Percentiles rank a stretch among this genome's conserved stretches.
These are phyloP conservation scores for Sebastes steindachneri DNA, from an alignment of 2,797 vertebrate species.

Conservation along the genomic window DNA sequence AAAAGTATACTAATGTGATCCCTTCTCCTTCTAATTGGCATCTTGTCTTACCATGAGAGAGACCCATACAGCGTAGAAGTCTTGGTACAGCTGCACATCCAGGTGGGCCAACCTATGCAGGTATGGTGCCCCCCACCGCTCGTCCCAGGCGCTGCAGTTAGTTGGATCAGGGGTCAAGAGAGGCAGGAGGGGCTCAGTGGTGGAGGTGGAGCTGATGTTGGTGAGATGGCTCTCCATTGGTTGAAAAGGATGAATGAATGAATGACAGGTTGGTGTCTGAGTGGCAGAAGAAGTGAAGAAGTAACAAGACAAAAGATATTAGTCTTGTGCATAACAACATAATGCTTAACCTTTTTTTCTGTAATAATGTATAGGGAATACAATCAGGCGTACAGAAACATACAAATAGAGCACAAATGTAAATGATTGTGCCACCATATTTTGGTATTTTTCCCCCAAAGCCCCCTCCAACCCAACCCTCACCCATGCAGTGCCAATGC, in stretches of 20 bases:
- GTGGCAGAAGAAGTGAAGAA: neutral
- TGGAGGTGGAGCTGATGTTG: constrained; percentile 36
- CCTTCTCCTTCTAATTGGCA: neutral
- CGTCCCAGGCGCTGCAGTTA: constrained; percentile 70
- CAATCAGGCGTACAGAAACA: too few species aligned
- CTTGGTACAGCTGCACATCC: constrained; percentile 82
- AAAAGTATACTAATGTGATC: neutral
- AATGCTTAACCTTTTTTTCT: neutral
- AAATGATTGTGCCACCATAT: too few species aligned
- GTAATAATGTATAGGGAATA: too few species aligned
- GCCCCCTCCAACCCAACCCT: too few species aligned
- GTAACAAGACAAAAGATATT: neutral
- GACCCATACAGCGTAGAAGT: constrained; percentile 89
- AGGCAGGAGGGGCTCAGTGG: neutral
- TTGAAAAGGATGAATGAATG: neutral
- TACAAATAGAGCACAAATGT: too few species aligned
- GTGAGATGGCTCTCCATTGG: constrained; percentile 54
- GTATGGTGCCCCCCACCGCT: constrained; percentile 72
- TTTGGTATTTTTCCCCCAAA: too few species aligned
- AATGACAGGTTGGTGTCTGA: neutral
- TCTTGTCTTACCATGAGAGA: constrained; percentile 80
- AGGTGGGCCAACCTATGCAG: constrained; percentile 83
- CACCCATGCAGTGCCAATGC: too few species aligned
- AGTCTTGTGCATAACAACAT: neutral
- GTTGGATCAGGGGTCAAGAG: constrained; percentile 1